phyloP scores from a whole-genome alignment of 2,797 vertebrate genomes.

The Vultur gryphus region DNA sequence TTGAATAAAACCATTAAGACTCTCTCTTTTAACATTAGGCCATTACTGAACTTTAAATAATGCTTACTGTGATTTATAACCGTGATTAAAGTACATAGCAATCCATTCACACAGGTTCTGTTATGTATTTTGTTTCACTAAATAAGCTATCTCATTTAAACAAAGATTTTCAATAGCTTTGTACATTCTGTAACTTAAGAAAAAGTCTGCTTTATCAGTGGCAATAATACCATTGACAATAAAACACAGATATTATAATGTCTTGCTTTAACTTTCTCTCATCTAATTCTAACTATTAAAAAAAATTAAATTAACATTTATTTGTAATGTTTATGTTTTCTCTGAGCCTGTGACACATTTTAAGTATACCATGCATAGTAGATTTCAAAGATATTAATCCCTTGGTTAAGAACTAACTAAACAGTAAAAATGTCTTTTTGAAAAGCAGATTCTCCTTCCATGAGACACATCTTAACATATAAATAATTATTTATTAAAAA shows the following conservation, averaged over 20 bases:
- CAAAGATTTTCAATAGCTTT: not conserved
- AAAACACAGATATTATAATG: not conserved
- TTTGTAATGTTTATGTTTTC: not conserved
- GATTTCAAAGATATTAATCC: not conserved
- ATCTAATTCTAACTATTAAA: not conserved
- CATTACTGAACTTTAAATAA: not conserved
- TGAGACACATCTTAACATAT: not conserved
- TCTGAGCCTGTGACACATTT: not conserved
- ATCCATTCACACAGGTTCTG: not conserved
- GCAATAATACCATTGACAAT: not conserved
- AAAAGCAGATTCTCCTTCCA: not conserved
- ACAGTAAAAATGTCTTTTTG: not conserved
- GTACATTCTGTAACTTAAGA: not conserved
- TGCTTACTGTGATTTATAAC: not conserved
- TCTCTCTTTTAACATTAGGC: not conserved
- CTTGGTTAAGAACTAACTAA: not conserved
- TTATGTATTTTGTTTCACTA: not conserved
- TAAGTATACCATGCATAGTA: not conserved
- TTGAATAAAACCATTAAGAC: not conserved
- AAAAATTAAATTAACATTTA: not conserved
- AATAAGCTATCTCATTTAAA: not conserved
- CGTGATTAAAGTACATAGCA: not conserved
- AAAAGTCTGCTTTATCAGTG: not conserved
- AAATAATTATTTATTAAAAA: not conserved
- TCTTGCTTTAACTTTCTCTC: not conserved